Base-by-base conservation (phyloP, 2,888 invertebrate genomes). In the Tetragnatha montana region DNA sequence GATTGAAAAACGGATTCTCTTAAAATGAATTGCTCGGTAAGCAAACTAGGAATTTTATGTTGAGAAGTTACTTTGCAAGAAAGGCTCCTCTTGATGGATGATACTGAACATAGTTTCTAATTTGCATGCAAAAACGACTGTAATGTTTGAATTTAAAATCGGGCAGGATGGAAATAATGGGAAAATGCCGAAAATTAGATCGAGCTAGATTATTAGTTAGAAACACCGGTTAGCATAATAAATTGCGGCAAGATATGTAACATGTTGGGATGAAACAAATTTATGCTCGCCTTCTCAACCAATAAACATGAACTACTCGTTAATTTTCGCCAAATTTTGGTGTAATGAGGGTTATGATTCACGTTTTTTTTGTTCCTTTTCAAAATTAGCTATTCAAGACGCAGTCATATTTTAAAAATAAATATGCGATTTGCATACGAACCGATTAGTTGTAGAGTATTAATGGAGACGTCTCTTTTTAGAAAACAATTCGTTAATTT, bases 91-190 rank as follows among this genome's bases (percentile, higher is more conserved):
- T 78, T 78, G 60, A 78, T 78, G 21, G 78, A 78, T 78, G 22
- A 60, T 78, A 12, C 60, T 6, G 60, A 19, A 51, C 60, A 60
- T 78, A 22, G 51, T 78, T 78, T 78, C 78, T 78, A 78, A 78
- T 78, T 78, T 78, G 78, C 78, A 78, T 78, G 78, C 78, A 78
- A 12, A 78, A 78, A 60, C 78, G 60, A 22, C 60, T 17, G 21
- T 78, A 78, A 78, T 60, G 78, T 60, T 35, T 60, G 78, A 78
- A 78, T 78, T 78, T 78, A 78, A 78, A 78, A 78, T 60, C 60
- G 60, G 17, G 76, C 76, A 76, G 78, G 78, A 51, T 68, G 78
- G 51, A 78, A 78, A 78, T 78, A 78, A 78, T 78, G 78, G 78
- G 22, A 19, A 50, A 76, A 76, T 14, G 50, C 51, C 12, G 22